Percentiles rank a stretch among this genome's conserved stretches.
Conservation (phyloP, 1,140 invertebrate species). For the Thaumetopoea pityocampa region DNA sequence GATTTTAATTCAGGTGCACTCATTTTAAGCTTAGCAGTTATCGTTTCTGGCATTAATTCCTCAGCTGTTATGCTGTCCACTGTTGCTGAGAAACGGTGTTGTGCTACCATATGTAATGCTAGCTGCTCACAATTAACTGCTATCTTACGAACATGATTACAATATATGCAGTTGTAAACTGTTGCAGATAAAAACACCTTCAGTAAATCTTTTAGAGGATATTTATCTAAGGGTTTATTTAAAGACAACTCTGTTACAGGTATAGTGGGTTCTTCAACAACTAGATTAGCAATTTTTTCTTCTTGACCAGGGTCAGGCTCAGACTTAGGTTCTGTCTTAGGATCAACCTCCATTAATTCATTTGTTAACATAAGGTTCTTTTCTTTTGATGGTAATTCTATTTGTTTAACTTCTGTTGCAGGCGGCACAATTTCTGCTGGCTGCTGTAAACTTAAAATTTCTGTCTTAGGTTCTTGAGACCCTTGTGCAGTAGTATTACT, state of each 20-base stretch:
- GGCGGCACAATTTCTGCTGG: constrained; percentile 6
- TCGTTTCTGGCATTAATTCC: constrained; percentile 83
- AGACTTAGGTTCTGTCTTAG: constrained; percentile 46
- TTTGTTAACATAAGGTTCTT: constrained; percentile 32
- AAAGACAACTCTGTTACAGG: constrained; percentile 83
- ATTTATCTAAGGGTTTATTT: constrained; percentile 83
- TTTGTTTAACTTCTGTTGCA: constrained; percentile 5
- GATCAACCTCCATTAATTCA: constrained; percentile 27
- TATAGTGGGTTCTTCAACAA: constrained; percentile 58
- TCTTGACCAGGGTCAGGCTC: constrained; percentile 42
- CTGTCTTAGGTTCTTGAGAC: constrained; percentile 20
- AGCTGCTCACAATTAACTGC: constrained; percentile 88
- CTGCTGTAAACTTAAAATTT: not conserved
- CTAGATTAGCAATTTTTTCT: constrained; percentile 36
- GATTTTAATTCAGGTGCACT: constrained; percentile 78
- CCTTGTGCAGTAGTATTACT: constrained; percentile 31
- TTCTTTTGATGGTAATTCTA: constrained; percentile 16
- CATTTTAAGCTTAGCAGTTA: constrained; percentile 80
- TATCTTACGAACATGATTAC: constrained; percentile 88
- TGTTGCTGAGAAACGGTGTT: constrained; percentile 84
- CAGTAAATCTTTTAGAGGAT: constrained; percentile 82
- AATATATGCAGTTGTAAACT: constrained; percentile 84
- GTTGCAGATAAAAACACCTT: constrained; percentile 84
- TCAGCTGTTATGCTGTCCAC: constrained; percentile 85
- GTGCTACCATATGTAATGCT: constrained; percentile 84